These are phyloP conservation scores for Hephaestus fuliginosus DNA, from an alignment of 2,797 vertebrate genomes.

Conservation along the genomic window DNA sequence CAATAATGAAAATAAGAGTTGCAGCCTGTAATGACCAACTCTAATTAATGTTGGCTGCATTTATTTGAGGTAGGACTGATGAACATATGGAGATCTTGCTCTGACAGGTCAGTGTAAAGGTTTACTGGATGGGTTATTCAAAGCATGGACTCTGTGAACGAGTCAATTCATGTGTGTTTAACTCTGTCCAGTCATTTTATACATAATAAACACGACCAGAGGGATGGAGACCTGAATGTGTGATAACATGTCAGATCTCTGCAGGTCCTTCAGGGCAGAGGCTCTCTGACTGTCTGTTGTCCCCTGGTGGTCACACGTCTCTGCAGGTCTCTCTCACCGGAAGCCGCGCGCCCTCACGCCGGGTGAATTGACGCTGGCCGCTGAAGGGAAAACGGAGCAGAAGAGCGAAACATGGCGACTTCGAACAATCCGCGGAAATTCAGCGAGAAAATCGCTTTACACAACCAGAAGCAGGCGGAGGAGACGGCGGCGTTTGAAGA, in stretches of 20 bases:
- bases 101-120: background rate
- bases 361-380: constrained; percentile 55
- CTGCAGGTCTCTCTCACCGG: constrained; percentile 39
- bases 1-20: background rate
- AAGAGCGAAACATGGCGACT: constrained; percentile 93
- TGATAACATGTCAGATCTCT: background rate
- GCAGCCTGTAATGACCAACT: background rate
- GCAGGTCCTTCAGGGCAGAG: no score
- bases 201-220: no score
- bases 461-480: constrained; percentile 94
- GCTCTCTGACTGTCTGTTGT: background rate
- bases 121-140: background rate
- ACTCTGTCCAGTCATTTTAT: background rate
- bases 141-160: background rate
- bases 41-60: background rate
- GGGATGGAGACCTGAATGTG: no score
- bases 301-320: background rate
- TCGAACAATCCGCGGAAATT: constrained; percentile 97
- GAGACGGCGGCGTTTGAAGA: constrained; percentile 95
- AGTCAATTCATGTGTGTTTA: background rate
- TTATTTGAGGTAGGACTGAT: background rate
- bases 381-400: constrained; percentile 83
- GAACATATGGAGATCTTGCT: no score
- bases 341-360: constrained; percentile 19
- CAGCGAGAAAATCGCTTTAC: constrained; percentile 95